A percentile compares a stretch with the other conserved stretches of the same genome.
phyloP scores from a whole-genome alignment of 2,888 invertebrate genomes.

The Ormia ochracea region DNA sequence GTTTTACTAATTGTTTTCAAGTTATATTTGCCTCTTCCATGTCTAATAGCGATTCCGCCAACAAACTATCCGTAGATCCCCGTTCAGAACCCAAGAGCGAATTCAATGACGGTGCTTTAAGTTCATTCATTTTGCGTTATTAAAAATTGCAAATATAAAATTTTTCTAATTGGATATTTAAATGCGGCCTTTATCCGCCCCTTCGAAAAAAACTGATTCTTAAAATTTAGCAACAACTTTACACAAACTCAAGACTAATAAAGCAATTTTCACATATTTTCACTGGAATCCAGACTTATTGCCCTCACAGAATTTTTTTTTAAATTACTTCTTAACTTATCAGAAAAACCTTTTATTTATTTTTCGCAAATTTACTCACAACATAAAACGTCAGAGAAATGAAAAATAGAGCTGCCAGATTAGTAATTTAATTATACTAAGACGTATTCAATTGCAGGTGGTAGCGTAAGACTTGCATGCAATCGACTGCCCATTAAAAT shows the following conservation, averaged over 20 bases:
- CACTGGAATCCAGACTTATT: neutral
- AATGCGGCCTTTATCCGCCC: conserved; percentile 51
- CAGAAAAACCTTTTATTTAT: conserved; percentile 16
- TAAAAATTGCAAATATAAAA: neutral
- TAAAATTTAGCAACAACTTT: neutral
- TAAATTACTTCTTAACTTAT: conserved; percentile 2
- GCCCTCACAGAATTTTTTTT: neutral
- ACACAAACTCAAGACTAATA: neutral
- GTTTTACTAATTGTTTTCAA: conserved; percentile 76
- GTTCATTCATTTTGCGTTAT: conserved; percentile 69
- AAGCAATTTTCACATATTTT: conserved; percentile 1
- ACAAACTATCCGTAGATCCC: conserved; percentile 83
- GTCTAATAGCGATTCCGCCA: conserved; percentile 79
- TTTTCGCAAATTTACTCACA: conserved; percentile 39
- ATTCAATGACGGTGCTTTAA: conserved; percentile 77
- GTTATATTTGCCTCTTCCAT: conserved; percentile 81
- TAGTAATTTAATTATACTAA: neutral
- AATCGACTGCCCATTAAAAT: too few species aligned
- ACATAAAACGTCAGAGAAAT: neutral
- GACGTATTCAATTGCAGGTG: too few species aligned
- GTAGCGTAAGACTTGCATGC: too few species aligned
- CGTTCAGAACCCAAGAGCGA: conserved; percentile 80
- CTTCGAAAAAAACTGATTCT: neutral
- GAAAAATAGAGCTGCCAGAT: neutral
- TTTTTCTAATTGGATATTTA: neutral